A percentile compares a stretch with the other conserved stretches of the same genome.
Evolutionary conservation across 2,797 vertebrate species (phyloP).

Genomic region (Meda fulgida): DNA sequence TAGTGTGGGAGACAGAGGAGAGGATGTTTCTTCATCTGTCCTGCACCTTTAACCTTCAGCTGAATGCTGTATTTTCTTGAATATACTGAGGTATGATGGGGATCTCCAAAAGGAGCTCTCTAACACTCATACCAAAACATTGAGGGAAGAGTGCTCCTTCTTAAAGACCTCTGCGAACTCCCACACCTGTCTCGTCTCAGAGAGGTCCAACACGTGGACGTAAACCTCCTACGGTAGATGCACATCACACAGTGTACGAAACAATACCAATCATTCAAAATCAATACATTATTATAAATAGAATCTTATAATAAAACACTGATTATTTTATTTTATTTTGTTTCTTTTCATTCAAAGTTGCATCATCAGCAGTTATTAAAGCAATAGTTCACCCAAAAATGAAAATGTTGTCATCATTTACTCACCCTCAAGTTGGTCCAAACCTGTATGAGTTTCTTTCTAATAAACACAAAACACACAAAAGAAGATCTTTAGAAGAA

Average conservation of each 20-base stretch:
- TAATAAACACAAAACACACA: too few species aligned
- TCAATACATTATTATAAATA: background rate
- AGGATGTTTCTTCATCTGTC: background rate
- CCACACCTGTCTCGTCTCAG: constrained; percentile 75
- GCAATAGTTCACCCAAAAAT: too few species aligned
- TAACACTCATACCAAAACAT: constrained; percentile 74
- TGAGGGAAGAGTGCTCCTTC: constrained; percentile 72
- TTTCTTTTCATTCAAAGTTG: background rate
- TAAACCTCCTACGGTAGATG: constrained; percentile 70
- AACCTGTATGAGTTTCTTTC: too few species aligned
- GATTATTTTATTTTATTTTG: too few species aligned
- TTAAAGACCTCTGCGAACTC: constrained; percentile 79
- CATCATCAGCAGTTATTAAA: background rate
- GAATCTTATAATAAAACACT: background rate
- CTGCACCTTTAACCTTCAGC: background rate
- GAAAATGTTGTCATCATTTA: too few species aligned
- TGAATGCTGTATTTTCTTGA: background rate
- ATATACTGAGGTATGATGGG: constrained; percentile 15
- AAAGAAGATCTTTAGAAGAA: too few species aligned
- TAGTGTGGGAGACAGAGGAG: background rate
- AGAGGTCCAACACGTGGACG: constrained; percentile 77
- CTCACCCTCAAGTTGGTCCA: too few species aligned
- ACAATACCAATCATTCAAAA: background rate
- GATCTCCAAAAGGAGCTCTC: background rate
- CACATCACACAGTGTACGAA: background rate